Base-by-base conservation (phyloP, 2,888 invertebrate species). In the Diarsia rubi region DNA sequence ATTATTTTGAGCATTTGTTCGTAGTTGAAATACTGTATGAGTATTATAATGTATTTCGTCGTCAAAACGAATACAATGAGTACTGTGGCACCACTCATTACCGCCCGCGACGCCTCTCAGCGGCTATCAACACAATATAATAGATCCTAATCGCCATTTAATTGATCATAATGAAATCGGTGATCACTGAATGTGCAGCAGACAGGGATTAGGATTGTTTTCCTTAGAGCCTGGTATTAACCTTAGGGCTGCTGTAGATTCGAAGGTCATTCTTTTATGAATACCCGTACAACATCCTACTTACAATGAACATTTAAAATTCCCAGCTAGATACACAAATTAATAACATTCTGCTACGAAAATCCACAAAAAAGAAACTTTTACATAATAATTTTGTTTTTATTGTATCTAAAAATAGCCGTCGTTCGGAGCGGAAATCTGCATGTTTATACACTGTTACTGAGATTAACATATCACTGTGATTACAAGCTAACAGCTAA, bases 161-260 rank as follows among this genome's bases (percentile, higher is more conserved):
- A 82, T 79, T 57, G 45, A 66, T 57, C 37, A 21, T 45, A 79
- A 77, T 77, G 24, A 54, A 73, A 63, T 63, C 47, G 45, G 47
- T 73, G 19, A 80, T 72, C 62, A 52, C 62, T 27, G 31, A n/a
- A 47, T 72, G 52, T 42, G 31, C 24, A 42, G 44, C 5, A 12
- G 12, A 24, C n/a, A 21, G 27, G 12, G 57, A 49, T 31, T 16
- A 47, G 14, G 47, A 31, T 47, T 66, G 3, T 65, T 62, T 37
- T 42, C n/a, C 37, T 3, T n/a, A n/a, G n/a, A 16, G 37, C 14
- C 37, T 67, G 24, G 8, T 19, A 24, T 24, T 52, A 6, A 11
- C 42, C 14, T 47, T n/a, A 21, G 3, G 31, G 16, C 16, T 44
- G 44, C 49, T 27, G 11, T 11, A 6, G 9, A 44, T 59, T 21